phyloP scores from a whole-genome alignment of 2,113 vertebrate species.

The Cryptotis parvus region DNA sequence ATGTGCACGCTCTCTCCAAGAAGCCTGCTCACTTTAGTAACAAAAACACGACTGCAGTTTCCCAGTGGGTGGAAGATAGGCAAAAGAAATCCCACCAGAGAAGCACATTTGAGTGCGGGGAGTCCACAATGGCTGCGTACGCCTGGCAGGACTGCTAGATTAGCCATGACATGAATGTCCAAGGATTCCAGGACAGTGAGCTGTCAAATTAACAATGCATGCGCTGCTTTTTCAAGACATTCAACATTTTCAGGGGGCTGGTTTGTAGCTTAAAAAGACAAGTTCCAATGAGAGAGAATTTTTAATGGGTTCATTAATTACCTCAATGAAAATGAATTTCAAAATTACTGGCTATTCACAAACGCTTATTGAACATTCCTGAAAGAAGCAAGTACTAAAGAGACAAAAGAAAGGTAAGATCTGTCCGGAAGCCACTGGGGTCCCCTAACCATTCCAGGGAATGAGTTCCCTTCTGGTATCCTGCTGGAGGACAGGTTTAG shows the following conservation, averaged over 20 bases:
- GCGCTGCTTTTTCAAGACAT: not conserved
- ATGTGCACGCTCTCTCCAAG: not conserved
- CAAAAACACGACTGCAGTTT: slow-evolving; percentile 23
- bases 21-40: slow-evolving; percentile 46
- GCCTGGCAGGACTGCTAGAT: not conserved
- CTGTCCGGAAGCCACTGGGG: no score
- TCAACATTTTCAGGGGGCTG: not conserved
- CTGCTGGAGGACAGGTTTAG: no score
- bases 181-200: not conserved
- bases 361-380: not conserved
- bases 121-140: not conserved
- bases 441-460: no score
- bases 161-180: slow-evolving; percentile 6
- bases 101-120: not conserved
- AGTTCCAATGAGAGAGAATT: not conserved
- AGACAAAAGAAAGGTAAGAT: no score
- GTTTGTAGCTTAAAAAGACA: not conserved
- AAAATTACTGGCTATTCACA: not conserved
- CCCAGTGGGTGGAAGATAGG: not conserved
- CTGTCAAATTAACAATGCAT: not conserved
- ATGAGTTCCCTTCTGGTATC: no score
- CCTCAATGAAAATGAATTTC: slow-evolving; percentile 3
- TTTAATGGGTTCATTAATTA: not conserved
- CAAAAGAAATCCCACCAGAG: not conserved
- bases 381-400: no score